These are phyloP conservation scores for Caenorhabditis sp. DNA, from an alignment of 2,888 invertebrate genomes.

Conservation along the genomic window DNA sequence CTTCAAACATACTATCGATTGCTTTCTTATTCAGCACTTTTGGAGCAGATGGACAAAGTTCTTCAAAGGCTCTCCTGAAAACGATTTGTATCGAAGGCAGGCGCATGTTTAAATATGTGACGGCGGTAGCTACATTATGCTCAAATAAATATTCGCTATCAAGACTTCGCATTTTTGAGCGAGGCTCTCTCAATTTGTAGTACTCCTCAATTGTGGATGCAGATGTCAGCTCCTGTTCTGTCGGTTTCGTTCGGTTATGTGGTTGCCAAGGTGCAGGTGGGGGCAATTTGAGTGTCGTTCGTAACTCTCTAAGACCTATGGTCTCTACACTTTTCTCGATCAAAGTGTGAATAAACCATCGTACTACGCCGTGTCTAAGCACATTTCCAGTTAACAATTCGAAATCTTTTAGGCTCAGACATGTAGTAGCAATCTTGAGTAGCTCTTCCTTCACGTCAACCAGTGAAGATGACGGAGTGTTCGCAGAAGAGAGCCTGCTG, in stretches of 20 bases:
- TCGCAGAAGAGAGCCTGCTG: no score
- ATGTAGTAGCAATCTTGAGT: constrained; percentile 47
- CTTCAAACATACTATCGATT: neutral
- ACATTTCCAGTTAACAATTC: constrained; percentile 50
- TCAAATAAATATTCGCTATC: constrained; percentile 37
- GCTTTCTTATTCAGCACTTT: constrained; percentile 5
- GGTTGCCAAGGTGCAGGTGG: constrained; percentile 47
- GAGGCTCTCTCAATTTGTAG: constrained; percentile 46
- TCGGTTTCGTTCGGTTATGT: constrained; percentile 21
- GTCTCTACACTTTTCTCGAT: constrained; percentile 29
- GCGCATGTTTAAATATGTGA: constrained; percentile 47
- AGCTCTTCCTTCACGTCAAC: constrained; percentile 42
- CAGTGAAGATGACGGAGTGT: no score
- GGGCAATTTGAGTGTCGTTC: constrained; percentile 44
- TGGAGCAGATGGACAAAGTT: constrained; percentile 21
- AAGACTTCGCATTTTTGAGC: constrained; percentile 34
- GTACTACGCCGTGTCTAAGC: constrained; percentile 31
- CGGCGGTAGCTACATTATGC: constrained; percentile 41
- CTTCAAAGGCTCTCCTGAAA: constrained; percentile 40
- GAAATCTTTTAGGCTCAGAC: constrained; percentile 42
- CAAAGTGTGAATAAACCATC: constrained; percentile 23
- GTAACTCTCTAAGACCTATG: constrained; percentile 45
- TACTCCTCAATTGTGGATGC: constrained; percentile 49
- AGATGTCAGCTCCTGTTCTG: constrained; percentile 39
- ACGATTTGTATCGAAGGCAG: constrained; percentile 23